Evolutionary conservation across 2,113 vertebrate genomes (phyloP).

Genomic region (Jacana jacana): DNA sequence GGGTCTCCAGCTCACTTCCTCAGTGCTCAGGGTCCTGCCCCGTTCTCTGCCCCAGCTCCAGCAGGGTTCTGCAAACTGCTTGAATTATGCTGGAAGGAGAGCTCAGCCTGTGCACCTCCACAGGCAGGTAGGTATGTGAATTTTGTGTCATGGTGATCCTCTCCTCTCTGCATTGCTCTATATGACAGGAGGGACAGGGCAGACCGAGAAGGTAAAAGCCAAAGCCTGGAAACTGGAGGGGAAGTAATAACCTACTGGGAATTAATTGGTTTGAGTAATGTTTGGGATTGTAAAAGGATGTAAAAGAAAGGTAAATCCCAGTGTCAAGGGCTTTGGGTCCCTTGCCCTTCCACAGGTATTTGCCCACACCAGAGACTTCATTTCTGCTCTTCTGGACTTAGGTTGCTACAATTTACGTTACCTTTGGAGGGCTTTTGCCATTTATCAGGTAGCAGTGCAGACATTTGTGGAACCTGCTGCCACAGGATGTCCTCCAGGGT

Average conservation of each 20-base stretch:
- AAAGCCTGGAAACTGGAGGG: background rate
- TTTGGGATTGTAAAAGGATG: background rate
- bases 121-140: background rate
- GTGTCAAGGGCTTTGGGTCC: background rate
- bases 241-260: background rate
- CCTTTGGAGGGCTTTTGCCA: background rate
- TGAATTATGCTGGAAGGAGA: background rate
- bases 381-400: background rate
- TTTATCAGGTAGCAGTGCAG: background rate
- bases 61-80: background rate
- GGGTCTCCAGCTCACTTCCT: background rate
- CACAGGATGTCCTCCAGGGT: background rate
- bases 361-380: background rate
- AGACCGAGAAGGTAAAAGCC: background rate
- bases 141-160: background rate
- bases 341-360: background rate
- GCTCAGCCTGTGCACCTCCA: background rate
- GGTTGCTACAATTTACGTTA: background rate
- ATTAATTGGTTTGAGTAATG: background rate
- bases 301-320: background rate
- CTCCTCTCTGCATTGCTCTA: background rate
- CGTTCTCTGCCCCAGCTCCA: background rate
- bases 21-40: background rate
- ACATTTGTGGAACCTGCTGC: background rate
- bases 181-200: rapidly evolving